Evolutionary conservation across 2,797 vertebrate genomes (phyloP).

Genomic region (Pipistrellus nathusii): DNA sequence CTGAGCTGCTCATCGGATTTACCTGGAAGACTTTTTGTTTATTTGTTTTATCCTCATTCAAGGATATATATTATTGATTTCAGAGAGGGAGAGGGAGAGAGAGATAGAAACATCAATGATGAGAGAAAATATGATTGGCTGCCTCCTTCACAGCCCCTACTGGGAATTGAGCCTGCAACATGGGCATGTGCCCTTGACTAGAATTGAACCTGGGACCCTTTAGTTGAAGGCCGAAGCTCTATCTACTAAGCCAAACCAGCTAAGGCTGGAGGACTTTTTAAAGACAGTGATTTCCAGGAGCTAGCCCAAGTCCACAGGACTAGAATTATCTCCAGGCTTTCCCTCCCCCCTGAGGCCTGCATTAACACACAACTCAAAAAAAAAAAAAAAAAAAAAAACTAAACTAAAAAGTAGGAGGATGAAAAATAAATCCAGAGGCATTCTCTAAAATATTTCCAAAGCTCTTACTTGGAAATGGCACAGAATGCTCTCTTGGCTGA

Average conservation of each 20-base stretch:
- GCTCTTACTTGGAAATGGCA: not conserved
- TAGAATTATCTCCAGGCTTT: not conserved
- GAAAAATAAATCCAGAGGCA: not conserved
- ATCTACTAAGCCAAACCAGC: no score
- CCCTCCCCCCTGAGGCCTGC: not conserved
- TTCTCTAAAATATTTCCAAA: slow-evolving; percentile 48
- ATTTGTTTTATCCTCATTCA: no score
- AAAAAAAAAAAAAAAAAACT: not conserved
- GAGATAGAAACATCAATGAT: no score
- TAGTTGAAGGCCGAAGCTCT: no score
- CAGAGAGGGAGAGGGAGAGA: no score
- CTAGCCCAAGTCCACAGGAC: not conserved
- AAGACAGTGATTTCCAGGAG: not conserved
- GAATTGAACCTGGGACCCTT: no score
- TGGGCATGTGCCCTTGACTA: no score
- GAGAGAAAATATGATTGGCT: no score
- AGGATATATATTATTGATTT: no score
- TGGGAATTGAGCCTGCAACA: no score
- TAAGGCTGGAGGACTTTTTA: not conserved
- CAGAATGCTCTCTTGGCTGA: slow-evolving; percentile 26
- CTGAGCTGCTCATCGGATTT: not conserved
- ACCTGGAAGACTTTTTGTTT: not conserved
- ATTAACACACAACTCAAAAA: slow-evolving; percentile 21
- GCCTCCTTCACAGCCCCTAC: no score
- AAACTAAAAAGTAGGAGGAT: not conserved